Conservation (phyloP, 1,140 invertebrate genomes). For the Drosophila pandora region DNA sequence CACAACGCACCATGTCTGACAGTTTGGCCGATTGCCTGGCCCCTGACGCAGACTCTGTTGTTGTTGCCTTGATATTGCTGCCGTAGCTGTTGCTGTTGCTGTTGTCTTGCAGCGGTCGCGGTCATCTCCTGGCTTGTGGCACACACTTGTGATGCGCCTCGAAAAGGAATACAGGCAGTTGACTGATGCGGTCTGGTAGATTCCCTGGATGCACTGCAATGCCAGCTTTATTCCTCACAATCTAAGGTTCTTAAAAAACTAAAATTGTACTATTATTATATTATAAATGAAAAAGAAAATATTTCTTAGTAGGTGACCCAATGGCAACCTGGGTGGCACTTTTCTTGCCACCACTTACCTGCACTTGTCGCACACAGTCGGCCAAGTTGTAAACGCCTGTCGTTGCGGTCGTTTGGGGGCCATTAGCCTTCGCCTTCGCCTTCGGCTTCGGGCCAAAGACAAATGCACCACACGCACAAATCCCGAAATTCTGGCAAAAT, state of each 20-base stretch:
- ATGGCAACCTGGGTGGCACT: constrained; percentile 3
- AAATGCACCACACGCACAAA: constrained; percentile 54
- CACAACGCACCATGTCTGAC: constrained; percentile 75
- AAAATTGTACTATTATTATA: too few species aligned
- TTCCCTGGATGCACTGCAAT: constrained; percentile 31
- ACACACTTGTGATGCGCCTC: constrained; percentile 41
- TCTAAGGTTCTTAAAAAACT: neutral
- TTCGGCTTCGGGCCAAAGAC: constrained; percentile 37
- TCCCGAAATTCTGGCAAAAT: constrained; percentile 79
- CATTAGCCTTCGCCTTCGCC: constrained; percentile 70
- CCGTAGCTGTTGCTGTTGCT: constrained; percentile 46
- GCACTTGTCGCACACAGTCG: constrained; percentile 70
- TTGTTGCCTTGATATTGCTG: constrained; percentile 47
- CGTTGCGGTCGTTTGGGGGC: constrained; percentile 56
- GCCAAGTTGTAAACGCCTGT: constrained; percentile 63
- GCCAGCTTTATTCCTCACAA: neutral
- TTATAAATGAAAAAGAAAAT: too few species aligned
- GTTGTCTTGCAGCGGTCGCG: constrained; percentile 54
- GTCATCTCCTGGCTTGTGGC: constrained; percentile 73
- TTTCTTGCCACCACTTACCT: constrained; percentile 40
- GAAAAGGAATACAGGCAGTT: constrained; percentile 6
- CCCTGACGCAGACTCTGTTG: constrained; percentile 18
- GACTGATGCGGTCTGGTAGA: constrained; percentile 21
- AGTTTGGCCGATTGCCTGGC: constrained; percentile 74
- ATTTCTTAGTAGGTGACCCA: neutral